Conservation (phyloP, 2,113 vertebrate species). For the Paratilapia polleni region DNA sequence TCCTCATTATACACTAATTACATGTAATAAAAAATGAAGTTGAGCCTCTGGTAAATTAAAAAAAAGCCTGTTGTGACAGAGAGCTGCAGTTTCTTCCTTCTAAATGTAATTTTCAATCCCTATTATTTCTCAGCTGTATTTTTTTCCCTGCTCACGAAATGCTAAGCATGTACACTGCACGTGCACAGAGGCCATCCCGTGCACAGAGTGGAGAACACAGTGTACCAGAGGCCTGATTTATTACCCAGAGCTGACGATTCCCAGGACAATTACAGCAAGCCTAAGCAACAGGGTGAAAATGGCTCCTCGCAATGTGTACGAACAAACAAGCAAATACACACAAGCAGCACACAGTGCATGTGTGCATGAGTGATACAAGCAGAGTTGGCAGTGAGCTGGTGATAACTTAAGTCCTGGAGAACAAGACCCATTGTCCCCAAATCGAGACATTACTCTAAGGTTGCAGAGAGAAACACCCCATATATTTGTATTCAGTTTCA, state of each 20-base stretch:
- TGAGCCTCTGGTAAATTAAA: conserved; percentile 13
- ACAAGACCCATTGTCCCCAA: not conserved
- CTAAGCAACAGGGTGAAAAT: conserved; percentile 74
- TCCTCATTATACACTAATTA: conserved; percentile 5
- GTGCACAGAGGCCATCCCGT: conserved; percentile 52
- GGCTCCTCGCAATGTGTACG: conserved; percentile 44
- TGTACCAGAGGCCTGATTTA: conserved; percentile 79
- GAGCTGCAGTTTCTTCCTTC: not conserved
- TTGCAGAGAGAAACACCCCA: not conserved
- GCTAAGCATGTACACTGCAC: conserved; percentile 56
- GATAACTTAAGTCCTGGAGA: conserved; percentile 19
- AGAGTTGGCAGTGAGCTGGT: not conserved
- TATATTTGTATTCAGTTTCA: not conserved
- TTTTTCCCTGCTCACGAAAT: conserved; percentile 43
- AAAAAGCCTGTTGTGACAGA: conserved; percentile 45
- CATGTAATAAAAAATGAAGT: not conserved
- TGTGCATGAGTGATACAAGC: conserved; percentile 20
- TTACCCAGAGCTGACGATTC: conserved; percentile 74
- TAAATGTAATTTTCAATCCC: conserved; percentile 44
- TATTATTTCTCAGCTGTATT: conserved; percentile 48
- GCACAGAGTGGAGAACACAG: conserved; percentile 66
- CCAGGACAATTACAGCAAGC: conserved; percentile 77
- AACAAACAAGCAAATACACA: conserved; percentile 41
- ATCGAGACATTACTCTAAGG: conserved; percentile 50
- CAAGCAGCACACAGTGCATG: conserved; percentile 2